phyloP scores from a whole-genome alignment of 2,888 invertebrate species.

The Tenthredo livida region DNA sequence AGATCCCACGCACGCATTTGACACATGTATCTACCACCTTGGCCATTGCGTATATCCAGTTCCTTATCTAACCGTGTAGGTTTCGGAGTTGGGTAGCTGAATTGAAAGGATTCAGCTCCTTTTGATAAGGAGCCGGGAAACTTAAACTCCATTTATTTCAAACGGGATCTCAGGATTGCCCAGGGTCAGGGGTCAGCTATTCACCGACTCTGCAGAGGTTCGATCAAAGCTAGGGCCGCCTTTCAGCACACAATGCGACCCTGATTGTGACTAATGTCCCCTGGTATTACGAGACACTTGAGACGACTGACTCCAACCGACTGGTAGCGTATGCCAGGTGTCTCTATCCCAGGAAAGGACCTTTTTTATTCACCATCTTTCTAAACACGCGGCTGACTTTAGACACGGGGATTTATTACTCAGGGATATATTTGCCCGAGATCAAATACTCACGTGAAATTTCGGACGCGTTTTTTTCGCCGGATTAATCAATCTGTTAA shows the following conservation, averaged over 20 bases:
- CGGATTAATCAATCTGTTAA: not conserved
- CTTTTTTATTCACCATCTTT: not conserved
- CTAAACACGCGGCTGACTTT: not conserved
- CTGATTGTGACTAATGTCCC: constrained; percentile 51
- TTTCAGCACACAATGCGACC: constrained; percentile 42
- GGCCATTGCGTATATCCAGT: not conserved
- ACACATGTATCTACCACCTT: not conserved
- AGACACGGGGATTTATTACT: not conserved
- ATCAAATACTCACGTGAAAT: not conserved
- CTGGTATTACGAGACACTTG: constrained; percentile 40
- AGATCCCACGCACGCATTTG: constrained; percentile 36
- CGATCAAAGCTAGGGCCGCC: constrained; percentile 48
- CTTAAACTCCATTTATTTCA: not conserved
- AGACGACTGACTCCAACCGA: not conserved
- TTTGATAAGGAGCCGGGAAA: not conserved
- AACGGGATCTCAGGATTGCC: constrained; percentile 11
- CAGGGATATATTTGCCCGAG: not conserved
- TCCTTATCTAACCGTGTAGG: constrained; percentile 17
- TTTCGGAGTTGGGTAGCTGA: not conserved
- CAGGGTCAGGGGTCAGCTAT: constrained; percentile 41
- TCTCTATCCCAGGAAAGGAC: not conserved
- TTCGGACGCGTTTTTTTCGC: not conserved
- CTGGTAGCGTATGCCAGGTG: constrained; percentile 30
- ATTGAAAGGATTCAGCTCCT: not conserved
- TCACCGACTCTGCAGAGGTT: constrained; percentile 1